These are phyloP conservation scores for Azorinus chamasolen DNA, from an alignment of 2,888 invertebrate genomes.

Conservation along the genomic window DNA sequence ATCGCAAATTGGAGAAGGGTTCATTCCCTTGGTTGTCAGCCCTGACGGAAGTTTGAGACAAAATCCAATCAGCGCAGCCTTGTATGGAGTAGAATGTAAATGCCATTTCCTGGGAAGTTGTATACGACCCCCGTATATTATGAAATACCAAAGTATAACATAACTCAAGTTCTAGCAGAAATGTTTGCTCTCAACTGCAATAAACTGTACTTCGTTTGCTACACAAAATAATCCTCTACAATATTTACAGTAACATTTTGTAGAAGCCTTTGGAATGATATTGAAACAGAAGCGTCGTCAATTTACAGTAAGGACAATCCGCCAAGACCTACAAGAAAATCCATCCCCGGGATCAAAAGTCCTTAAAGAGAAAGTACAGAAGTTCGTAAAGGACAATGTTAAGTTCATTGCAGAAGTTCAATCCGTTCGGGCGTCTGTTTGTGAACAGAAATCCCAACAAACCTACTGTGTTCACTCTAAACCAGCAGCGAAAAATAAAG, in stretches of 20 bases:
- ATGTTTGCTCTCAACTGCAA: constrained; percentile 38
- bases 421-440: neutral
- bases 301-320: neutral
- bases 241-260: constrained; percentile 17
- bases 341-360: neutral
- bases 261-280: neutral
- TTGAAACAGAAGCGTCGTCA: neutral
- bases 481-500: neutral
- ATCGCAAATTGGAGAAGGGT: neutral
- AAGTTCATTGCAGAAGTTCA: constrained; percentile 25
- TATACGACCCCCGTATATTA: constrained; percentile 12
- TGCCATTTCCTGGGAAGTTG: constrained; percentile 38
- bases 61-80: neutral
- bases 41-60: constrained; percentile 44
- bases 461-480: neutral
- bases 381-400: constrained; percentile 14
- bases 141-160: constrained; percentile 36
- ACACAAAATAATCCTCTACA: constrained; percentile 35
- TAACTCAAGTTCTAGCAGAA: constrained; percentile 32
- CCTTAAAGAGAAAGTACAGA: constrained; percentile 1
- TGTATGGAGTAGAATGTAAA: constrained; percentile 31
- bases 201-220: constrained; percentile 27
- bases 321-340: constrained; percentile 3
- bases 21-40: constrained; percentile 19
- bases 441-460: neutral